phyloP scores from a whole-genome alignment of 2,888 invertebrate species.

The Polydrusus tereticollis region DNA sequence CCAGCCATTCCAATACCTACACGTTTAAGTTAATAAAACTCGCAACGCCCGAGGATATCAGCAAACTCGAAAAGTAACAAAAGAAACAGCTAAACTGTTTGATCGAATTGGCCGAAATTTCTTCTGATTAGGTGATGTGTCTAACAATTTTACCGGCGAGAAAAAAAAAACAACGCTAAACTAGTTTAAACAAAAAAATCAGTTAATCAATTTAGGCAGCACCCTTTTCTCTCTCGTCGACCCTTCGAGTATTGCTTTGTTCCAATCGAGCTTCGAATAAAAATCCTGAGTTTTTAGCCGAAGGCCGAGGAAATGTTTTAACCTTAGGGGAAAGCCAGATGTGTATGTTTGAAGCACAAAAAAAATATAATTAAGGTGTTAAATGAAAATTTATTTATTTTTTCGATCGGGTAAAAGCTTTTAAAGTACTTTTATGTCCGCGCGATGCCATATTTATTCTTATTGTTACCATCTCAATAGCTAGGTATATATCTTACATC shows the following conservation, averaged over 20 bases:
- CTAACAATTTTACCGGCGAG: slow-evolving; percentile 13
- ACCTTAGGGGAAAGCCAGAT: neutral
- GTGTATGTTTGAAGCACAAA: neutral
- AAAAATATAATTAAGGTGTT: neutral
- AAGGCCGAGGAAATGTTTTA: slow-evolving; percentile 13
- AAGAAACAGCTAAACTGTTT: slow-evolving; percentile 13
- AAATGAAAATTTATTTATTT: neutral
- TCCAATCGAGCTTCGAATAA: slow-evolving; percentile 27
- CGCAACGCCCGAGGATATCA: neutral
- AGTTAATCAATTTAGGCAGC: slow-evolving; percentile 36
- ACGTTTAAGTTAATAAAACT: neutral
- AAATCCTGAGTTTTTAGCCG: slow-evolving; percentile 14
- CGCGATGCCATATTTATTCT: too few relatives aligned
- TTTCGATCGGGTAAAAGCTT: too few relatives aligned
- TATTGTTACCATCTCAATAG: too few relatives aligned
- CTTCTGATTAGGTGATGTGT: slow-evolving; percentile 7
- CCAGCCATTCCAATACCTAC: neutral
- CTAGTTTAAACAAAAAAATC: slow-evolving; percentile 37
- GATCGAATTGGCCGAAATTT: slow-evolving; percentile 14
- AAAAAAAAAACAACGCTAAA: slow-evolving; percentile 14
- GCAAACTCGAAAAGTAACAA: slow-evolving; percentile 10
- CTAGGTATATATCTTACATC: too few relatives aligned
- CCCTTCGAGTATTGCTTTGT: slow-evolving; percentile 19
- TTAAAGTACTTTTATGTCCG: too few relatives aligned
- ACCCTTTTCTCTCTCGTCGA: neutral